Evolutionary conservation across 2,113 vertebrate genomes (phyloP), one percentile per base, ranked within the genome.

Genomic region (Hydropotes inermis): DNA sequence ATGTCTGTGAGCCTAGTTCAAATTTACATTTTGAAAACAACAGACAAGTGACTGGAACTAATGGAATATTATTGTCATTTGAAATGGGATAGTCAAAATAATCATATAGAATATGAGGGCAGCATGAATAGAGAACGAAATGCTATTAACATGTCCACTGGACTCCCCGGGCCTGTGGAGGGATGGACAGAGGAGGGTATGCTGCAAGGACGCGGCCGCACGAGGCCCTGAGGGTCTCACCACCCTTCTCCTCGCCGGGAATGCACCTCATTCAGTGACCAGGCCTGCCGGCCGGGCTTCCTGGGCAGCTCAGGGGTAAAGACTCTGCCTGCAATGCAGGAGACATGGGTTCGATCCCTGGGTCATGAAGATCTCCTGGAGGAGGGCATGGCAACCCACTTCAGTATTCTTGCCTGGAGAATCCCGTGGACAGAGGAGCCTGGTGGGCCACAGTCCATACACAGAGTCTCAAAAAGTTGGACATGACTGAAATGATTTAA

Each of bases 61-160:
- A 28, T 45, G 30, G 7, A 17, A 10, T 3, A 16, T 19, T 39
- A 5, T 3, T 9, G 28, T 17, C 36, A 30, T 25, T 14, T 78
- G 55, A 5, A 57, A 27, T 7, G 10, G n/a, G 28, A 50, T 27
- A 17, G 25, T 39, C 84, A 85, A 10, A 52, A 15, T 4, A 17
- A 23, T 45, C 28, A 1, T 0, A 1, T 0, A 7, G 27, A 27
- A 23, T 1, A 1, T 0, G 17, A 33, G 30, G 30, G 19, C 52
- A 0, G 28, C 28, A 10, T 5, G 1, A 13, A 36, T 1, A 23
- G 57, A 7, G 19, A 17, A 1, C 25, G 11, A 10, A 27, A 27
- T 3, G 5, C 58, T 12, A 11, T 0, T 10, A 8, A 43, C 9
- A 0, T 0, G 10, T 3, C 25, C 12, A 0, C 9, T 2, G 19